Evolutionary conservation across 2,888 invertebrate genomes (phyloP).

Genomic region (Caradrina kadenii): DNA sequence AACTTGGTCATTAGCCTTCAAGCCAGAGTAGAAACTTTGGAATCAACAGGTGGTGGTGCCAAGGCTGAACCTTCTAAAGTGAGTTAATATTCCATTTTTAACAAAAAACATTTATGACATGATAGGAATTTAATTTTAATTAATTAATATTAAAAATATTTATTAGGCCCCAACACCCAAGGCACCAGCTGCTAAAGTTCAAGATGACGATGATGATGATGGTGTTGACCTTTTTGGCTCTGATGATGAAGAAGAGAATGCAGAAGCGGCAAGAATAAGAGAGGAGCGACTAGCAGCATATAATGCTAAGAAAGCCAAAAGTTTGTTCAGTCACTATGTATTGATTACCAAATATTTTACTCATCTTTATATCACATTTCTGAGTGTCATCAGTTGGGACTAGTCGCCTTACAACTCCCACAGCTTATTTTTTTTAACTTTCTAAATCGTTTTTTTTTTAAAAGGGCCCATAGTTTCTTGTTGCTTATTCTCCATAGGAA

Average conservation of each 20-base stretch:
- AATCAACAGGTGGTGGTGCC: conserved; percentile 70
- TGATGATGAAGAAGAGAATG: conserved; percentile 94
- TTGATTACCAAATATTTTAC: not conserved
- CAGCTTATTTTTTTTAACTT: no score
- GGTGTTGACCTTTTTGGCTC: conserved; percentile 96
- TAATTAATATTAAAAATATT: conserved; percentile 1
- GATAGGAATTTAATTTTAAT: not conserved
- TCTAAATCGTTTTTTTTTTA: no score
- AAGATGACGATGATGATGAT: conserved; percentile 92
- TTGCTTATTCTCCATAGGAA: no score
- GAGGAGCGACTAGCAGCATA: conserved; percentile 97
- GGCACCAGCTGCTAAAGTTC: conserved; percentile 66
- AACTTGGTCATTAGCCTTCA: conserved; percentile 87
- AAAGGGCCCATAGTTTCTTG: no score
- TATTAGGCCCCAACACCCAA: conserved; percentile 62
- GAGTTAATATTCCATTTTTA: conserved; percentile 40
- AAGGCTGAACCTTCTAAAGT: conserved; percentile 75
- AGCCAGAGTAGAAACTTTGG: conserved; percentile 83
- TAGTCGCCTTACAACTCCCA: no score
- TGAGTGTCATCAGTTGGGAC: no score
- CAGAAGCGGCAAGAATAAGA: conserved; percentile 93
- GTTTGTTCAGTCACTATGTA: conserved; percentile 77
- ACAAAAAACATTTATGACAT: conserved; percentile 2
- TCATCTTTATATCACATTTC: no score
- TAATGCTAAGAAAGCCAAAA: conserved; percentile 97